A percentile compares a stretch with the other conserved stretches of the same genome.
phyloP scores from a whole-genome alignment of 2,888 invertebrate species.

The Adineta ricciae region DNA sequence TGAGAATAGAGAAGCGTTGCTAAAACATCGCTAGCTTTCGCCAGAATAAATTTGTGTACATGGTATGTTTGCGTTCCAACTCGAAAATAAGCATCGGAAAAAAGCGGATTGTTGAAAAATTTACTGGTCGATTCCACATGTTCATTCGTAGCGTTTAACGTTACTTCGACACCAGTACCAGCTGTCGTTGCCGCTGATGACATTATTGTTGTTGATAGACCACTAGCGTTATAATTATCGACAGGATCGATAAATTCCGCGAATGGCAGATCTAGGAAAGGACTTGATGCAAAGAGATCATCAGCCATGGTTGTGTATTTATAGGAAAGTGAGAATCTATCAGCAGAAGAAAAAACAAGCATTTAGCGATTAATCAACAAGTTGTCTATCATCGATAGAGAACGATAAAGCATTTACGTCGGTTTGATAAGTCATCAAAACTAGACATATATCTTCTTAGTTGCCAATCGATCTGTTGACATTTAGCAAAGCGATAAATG shows the following conservation, averaged over 20 bases:
- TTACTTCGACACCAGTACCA: not conserved
- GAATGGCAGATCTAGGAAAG: not conserved
- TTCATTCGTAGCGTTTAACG: slow-evolving; percentile 1
- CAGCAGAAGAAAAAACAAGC: too few species aligned
- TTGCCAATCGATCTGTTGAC: not conserved
- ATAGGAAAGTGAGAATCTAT: not conserved
- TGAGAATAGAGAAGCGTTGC: slow-evolving; percentile 47
- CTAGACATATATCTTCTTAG: not conserved
- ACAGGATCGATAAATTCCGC: not conserved
- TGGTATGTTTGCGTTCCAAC: slow-evolving; percentile 36
- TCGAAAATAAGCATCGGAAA: not conserved
- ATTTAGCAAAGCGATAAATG: not conserved
- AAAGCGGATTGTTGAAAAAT: not conserved
- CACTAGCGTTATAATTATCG: not conserved
- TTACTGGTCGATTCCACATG: not conserved
- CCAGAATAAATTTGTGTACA: slow-evolving; percentile 48
- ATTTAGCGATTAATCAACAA: too few species aligned
- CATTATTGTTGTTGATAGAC: not conserved
- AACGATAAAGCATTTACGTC: too few species aligned
- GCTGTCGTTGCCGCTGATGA: not conserved
- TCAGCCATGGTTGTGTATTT: not conserved
- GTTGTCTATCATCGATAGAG: too few species aligned
- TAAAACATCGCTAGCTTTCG: slow-evolving; percentile 49
- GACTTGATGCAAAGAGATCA: not conserved
- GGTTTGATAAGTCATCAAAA: too few species aligned